Conservation (phyloP, 2,797 vertebrate species). For the Oreochromis mossambicus region DNA sequence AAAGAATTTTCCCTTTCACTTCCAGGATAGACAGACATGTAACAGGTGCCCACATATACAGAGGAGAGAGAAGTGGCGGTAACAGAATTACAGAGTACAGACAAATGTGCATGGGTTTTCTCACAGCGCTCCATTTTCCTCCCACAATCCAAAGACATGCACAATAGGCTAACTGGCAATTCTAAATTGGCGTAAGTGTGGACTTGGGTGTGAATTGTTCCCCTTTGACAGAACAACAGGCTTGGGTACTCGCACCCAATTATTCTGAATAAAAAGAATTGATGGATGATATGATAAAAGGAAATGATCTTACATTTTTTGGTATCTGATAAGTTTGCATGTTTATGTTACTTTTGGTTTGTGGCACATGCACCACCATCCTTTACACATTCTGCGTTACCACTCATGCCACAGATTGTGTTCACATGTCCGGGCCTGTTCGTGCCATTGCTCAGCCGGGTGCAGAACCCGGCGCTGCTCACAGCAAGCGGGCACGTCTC, state of each 20-base stretch:
- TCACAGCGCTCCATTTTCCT: neutral
- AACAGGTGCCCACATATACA: neutral
- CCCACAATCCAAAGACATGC: neutral
- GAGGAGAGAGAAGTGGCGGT: neutral
- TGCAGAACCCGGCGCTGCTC: neutral
- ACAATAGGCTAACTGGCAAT: neutral
- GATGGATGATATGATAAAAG: neutral
- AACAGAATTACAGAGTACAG: neutral
- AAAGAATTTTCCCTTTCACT: neutral
- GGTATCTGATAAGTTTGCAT: neutral
- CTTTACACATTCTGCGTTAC: neutral
- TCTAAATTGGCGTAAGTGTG: neutral
- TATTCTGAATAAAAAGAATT: neutral
- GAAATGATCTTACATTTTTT: neutral
- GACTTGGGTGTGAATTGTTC: neutral
- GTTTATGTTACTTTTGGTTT: neutral
- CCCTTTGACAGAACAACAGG: neutral
- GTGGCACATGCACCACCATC: neutral
- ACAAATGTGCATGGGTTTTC: neutral
- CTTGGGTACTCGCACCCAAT: neutral
- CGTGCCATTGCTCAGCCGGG: slow-evolving; percentile 11
- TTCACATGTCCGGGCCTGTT: slow-evolving; percentile 42
- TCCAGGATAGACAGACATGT: neutral
- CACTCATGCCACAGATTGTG: neutral
- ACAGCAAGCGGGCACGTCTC: neutral